phyloP scores from a whole-genome alignment of 2,797 vertebrate species.

The Sebastes diploproa region DNA sequence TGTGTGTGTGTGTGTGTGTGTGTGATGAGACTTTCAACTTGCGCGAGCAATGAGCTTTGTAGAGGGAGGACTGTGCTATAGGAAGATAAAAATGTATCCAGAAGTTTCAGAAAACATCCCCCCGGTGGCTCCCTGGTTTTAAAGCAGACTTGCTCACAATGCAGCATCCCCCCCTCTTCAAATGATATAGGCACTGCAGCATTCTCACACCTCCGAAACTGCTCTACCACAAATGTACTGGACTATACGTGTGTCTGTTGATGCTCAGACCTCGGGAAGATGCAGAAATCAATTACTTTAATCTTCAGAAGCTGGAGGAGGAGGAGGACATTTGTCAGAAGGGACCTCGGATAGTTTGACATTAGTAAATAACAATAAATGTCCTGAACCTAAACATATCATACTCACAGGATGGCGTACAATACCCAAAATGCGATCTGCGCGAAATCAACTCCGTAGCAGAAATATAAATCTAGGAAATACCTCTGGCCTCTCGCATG shows the following conservation, averaged over 20 bases:
- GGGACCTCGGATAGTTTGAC: neutral
- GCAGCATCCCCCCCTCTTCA: conserved; percentile 57
- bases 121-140: conserved; percentile 53
- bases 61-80: conserved; percentile 15
- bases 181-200: conserved; percentile 60
- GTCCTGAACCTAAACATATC: neutral
- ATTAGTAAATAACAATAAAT: neutral
- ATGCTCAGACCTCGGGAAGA: neutral
- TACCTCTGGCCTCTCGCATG: conserved; percentile 41
- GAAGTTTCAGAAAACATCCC: conserved; percentile 57
- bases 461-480: conserved; percentile 37
- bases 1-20: neutral
- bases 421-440: conserved; percentile 4
- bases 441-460: neutral
- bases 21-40: neutral
- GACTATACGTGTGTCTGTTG: neutral
- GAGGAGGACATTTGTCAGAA: neutral
- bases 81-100: conserved; percentile 62
- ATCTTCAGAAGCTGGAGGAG: neutral
- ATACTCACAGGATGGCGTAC: neutral
- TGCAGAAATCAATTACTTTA: neutral
- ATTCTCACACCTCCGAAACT: conserved; percentile 45
- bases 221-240: conserved; percentile 17
- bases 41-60: neutral
- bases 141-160: conserved; percentile 60